Base-by-base conservation (phyloP, 37 sponge, comb jelly and placozoan species). In the Agelas oroides region DNA sequence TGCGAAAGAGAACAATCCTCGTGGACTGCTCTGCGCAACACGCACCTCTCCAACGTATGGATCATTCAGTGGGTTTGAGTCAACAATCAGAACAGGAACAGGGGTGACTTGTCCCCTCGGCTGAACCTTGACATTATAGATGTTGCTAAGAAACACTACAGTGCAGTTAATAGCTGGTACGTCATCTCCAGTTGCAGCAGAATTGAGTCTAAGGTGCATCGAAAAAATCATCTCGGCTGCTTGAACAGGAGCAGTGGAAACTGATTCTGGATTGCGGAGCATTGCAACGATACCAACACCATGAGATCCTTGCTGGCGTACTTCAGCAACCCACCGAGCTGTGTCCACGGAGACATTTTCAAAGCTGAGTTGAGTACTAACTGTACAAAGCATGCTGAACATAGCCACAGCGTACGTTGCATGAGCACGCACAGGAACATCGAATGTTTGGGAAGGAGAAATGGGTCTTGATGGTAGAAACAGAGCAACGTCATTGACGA, bases 1-100 rank as follows among this genome's bases (percentile, higher is more conserved):
- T 15, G 90, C 90, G 73, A 68, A 93, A 12, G 94, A 81, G 53
- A 93, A 73, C 64, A 93, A 28, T 19, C 78, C 90, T 39, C 87
- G 55, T 15, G 90, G 63, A 23, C 71, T 32, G 1, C 69, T 27
- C 11, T 53, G 57, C 20, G 78, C 74, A 11, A 82, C 28, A 23
- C 32, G 64, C 0, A 92, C 70, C 25, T 75, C 87, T 15, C 84
- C 78, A 16, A 70, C 12, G 33, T 36, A 23, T 1, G 84, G 78
- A 69, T 54, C 70, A 32, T 32, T 80, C n/a, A n/a, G 24, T 0
- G 41, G 5, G 25, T 69, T 55, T 11, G 62, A 59, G 19, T 69
- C 65, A 16, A 82, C 19, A 31, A 59, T 56, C 24, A 63, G 39
- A 19, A 65, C 63, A 27, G 85, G 65, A 18, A 81, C 59, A 8